phyloP scores from a whole-genome alignment of 2,888 invertebrate genomes.

The Caenorhabditis plicata region DNA sequence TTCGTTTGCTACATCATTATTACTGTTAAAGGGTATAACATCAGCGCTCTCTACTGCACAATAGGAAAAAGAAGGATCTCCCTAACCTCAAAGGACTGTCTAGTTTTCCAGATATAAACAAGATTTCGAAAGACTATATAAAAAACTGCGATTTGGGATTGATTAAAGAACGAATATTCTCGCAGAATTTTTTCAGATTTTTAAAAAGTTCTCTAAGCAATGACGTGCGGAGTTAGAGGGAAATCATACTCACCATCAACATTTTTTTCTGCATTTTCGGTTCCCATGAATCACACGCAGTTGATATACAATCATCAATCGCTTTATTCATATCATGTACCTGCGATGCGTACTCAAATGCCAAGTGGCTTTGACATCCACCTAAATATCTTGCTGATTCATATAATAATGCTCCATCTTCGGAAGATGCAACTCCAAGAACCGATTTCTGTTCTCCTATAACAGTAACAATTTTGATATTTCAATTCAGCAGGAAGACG shows the following conservation, averaged over 20 bases:
- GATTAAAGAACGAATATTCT: too few species aligned
- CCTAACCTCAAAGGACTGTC: too few species aligned
- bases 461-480: background rate
- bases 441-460: conserved; percentile 17
- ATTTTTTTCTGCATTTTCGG: conserved; percentile 33
- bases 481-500: background rate
- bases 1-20: too few species aligned
- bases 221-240: conserved; percentile 1
- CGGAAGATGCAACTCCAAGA: conserved; percentile 25
- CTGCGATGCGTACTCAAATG: conserved; percentile 30
- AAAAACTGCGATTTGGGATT: too few species aligned
- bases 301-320: conserved; percentile 37
- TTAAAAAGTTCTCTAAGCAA: too few species aligned
- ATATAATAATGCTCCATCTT: conserved; percentile 41
- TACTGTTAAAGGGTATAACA: too few species aligned
- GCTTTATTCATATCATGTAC: conserved; percentile 37
- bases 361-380: conserved; percentile 21
- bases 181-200: too few species aligned
- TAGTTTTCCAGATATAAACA: too few species aligned
- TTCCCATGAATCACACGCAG: conserved; percentile 28
- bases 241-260: conserved; percentile 1
- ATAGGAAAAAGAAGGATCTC: too few species aligned
- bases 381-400: conserved; percentile 30
- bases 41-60: too few species aligned
- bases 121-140: too few species aligned